These are phyloP conservation scores for Isurus oxyrinchus DNA, from an alignment of 2,113 vertebrate species.

Conservation along the genomic window DNA sequence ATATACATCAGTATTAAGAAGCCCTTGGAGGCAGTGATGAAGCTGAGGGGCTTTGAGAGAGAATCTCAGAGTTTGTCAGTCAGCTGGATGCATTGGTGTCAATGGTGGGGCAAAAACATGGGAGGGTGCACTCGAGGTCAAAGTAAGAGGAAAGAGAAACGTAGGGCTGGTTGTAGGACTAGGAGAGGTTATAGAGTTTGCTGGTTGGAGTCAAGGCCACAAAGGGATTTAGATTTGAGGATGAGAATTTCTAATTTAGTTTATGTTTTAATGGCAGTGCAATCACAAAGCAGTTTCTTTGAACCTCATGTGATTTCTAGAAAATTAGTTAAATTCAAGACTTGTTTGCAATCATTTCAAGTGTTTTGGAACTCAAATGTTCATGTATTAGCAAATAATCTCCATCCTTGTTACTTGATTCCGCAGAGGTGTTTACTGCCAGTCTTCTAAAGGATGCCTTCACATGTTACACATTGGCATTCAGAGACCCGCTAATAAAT, in stretches of 20 bases:
- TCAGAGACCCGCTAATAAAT: not conserved
- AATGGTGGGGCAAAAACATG: not conserved
- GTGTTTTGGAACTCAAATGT: conserved; percentile 1
- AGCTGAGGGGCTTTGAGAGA: not conserved
- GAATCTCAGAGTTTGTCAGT: not conserved
- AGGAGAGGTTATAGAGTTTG: not conserved
- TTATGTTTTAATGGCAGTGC: not conserved
- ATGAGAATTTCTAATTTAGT: not conserved
- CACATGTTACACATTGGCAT: not conserved
- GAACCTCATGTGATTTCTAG: not conserved
- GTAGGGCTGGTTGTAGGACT: no score
- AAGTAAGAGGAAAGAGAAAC: not conserved
- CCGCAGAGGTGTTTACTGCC: not conserved
- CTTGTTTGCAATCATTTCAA: not conserved
- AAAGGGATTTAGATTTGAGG: not conserved
- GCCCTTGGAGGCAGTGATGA: not conserved
- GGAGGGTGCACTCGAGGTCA: not conserved
- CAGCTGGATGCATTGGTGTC: not conserved
- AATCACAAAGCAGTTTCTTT: not conserved
- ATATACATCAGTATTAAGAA: not conserved
- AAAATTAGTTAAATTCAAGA: not conserved
- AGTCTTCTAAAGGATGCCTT: no score
- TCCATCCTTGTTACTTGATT: not conserved
- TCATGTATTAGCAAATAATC: not conserved
- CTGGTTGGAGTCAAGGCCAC: not conserved